Evolutionary conservation across 2,797 vertebrate genomes (phyloP).

Genomic region (Hapalemur alaotrensis): DNA sequence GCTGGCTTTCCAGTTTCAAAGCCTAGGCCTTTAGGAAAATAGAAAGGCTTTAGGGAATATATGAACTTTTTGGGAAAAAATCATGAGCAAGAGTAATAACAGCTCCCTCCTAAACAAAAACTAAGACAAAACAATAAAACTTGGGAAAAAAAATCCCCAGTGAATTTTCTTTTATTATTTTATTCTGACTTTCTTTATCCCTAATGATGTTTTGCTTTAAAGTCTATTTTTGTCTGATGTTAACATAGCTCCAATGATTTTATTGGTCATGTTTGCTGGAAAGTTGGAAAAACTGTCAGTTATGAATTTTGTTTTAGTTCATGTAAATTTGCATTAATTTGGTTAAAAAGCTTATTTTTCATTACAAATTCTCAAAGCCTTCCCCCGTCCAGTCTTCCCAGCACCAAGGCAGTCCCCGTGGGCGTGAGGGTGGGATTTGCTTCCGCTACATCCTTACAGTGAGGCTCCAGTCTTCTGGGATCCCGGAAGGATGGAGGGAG

Average conservation of each 20-base stretch:
- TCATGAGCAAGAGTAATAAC: not conserved
- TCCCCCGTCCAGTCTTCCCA: rapidly evolving
- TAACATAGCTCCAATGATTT: not conserved
- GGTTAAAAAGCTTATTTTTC: not conserved
- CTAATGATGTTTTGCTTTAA: not conserved
- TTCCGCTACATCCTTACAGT: not conserved
- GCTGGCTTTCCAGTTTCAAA: not conserved
- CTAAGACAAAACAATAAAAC: not conserved
- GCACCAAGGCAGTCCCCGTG: rapidly evolving
- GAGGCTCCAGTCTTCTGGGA: not conserved
- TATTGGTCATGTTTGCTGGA: not conserved
- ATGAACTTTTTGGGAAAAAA: rapidly evolving
- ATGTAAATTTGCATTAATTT: not conserved
- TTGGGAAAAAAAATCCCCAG: not conserved
- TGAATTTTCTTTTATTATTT: not conserved
- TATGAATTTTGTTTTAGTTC: not conserved
- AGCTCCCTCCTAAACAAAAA: not conserved
- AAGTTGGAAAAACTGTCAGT: not conserved
- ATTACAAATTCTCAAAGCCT: not conserved
- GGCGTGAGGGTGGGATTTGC: rapidly evolving
- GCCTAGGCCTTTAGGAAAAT: not conserved
- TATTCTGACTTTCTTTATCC: not conserved
- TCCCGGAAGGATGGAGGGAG: not conserved
- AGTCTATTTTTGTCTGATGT: not conserved
- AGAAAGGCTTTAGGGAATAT: not conserved